These are phyloP conservation scores for Azemiops feae DNA, from an alignment of 2,113 vertebrate species.

Conservation along the genomic window DNA sequence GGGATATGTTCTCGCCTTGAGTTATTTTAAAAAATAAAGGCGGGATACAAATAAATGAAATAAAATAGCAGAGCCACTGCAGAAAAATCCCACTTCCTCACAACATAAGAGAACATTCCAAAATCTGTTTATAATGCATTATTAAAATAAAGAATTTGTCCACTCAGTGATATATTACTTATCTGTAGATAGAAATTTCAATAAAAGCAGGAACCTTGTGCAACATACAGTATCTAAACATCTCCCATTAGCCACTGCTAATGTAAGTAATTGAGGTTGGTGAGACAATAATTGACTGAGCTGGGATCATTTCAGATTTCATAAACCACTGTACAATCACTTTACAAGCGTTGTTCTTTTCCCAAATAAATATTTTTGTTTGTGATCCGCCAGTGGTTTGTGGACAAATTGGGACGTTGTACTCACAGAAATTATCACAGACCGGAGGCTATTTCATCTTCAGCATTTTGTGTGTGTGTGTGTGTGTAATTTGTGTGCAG, in stretches of 20 bases:
- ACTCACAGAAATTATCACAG: not conserved
- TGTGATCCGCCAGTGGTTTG: no score
- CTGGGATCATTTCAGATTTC: not conserved
- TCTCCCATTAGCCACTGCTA: not conserved
- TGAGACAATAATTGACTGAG: not conserved
- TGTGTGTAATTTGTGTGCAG: not conserved
- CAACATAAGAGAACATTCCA: not conserved
- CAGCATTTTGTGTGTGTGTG: not conserved
- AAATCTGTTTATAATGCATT: not conserved
- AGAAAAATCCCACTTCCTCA: not conserved
- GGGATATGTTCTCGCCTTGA: no score
- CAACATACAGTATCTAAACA: not conserved
- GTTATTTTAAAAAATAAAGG: no score
- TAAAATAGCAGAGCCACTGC: no score
- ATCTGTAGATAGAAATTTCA: not conserved
- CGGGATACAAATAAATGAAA: no score
- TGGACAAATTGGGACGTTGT: not conserved
- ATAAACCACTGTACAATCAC: not conserved
- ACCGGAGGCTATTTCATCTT: not conserved
- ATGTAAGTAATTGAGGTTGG: no score
- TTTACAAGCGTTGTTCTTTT: not conserved
- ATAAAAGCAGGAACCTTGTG: not conserved
- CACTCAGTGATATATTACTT: not conserved
- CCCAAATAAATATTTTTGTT: not conserved
- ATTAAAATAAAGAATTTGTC: not conserved